Evolutionary conservation across 2,888 invertebrate genomes (phyloP).

Genomic region (Tuberolachnus salignus): DNA sequence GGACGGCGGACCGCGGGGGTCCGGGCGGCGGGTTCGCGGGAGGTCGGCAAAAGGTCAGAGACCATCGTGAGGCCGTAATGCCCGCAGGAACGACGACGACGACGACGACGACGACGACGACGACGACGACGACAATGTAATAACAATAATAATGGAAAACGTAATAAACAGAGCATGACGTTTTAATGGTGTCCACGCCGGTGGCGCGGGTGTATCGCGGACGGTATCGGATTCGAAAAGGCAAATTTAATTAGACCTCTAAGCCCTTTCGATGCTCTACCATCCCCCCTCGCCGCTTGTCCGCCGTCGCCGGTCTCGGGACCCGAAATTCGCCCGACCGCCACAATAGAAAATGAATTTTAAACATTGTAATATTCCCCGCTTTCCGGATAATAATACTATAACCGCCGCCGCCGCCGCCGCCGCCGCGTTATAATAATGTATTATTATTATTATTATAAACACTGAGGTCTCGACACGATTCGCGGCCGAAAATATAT

Average conservation of each 20-base stretch:
- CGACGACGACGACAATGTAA: conserved; percentile 37
- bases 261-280: not conserved
- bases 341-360: conserved; percentile 24
- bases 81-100: conserved; percentile 13
- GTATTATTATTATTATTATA: no score
- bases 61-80: conserved; percentile 20
- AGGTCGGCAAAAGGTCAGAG: not conserved
- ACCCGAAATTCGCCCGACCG: not conserved
- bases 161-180: conserved; percentile 44
- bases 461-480: no score
- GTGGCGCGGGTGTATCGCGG: conserved; percentile 9
- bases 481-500: no score
- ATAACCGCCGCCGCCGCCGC: not conserved
- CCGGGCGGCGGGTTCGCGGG: no score
- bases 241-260: conserved; percentile 53
- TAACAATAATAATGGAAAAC: conserved; percentile 46
- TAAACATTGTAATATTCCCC: conserved; percentile 9
- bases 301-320: not conserved
- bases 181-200: conserved; percentile 48
- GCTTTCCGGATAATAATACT: not conserved
- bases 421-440: no score
- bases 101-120: conserved; percentile 9
- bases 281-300: not conserved
- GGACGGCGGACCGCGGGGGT: not conserved
- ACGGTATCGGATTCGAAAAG: conserved; percentile 47